Conservation (phyloP, 1,140 invertebrate species). For the Protaetia brevitarsis region DNA sequence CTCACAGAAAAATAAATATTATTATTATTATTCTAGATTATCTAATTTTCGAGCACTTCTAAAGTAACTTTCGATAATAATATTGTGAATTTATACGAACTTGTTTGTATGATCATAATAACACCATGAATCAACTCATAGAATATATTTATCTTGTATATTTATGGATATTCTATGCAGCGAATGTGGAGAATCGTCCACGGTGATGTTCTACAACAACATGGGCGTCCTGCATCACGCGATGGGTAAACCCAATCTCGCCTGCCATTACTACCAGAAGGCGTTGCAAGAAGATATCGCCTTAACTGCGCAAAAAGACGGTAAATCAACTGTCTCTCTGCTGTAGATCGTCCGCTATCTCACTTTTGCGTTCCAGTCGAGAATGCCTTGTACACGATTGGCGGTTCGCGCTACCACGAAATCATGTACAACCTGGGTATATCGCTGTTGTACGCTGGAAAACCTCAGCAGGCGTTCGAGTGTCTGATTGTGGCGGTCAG, state of each 20-base stretch:
- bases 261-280: conserved; percentile 79
- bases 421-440: conserved; percentile 91
- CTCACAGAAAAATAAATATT: too few relatives aligned
- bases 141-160: too few relatives aligned
- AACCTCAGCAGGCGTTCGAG: conserved; percentile 82
- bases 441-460: conserved; percentile 75
- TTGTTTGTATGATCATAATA: too few relatives aligned
- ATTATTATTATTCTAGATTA: background rate
- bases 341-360: background rate
- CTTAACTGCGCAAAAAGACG: conserved; percentile 33
- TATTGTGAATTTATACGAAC: too few relatives aligned
- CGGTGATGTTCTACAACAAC: conserved; percentile 84
- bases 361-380: conserved; percentile 33
- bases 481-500: conserved; percentile 86
- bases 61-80: background rate
- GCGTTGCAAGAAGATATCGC: conserved; percentile 75
- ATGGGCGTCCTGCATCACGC: conserved; percentile 84
- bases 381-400: conserved; percentile 57
- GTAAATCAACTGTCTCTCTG: background rate
- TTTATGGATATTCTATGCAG: conserved; percentile 48
- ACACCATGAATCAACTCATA: too few relatives aligned
- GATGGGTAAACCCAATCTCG: conserved; percentile 82
- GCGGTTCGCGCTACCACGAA: conserved; percentile 65
- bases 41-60: background rate
- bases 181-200: conserved; percentile 60